Evolutionary conservation across 2,113 vertebrate species (phyloP), one percentile per base, ranked within the genome.

Genomic region (Cairina moschata): DNA sequence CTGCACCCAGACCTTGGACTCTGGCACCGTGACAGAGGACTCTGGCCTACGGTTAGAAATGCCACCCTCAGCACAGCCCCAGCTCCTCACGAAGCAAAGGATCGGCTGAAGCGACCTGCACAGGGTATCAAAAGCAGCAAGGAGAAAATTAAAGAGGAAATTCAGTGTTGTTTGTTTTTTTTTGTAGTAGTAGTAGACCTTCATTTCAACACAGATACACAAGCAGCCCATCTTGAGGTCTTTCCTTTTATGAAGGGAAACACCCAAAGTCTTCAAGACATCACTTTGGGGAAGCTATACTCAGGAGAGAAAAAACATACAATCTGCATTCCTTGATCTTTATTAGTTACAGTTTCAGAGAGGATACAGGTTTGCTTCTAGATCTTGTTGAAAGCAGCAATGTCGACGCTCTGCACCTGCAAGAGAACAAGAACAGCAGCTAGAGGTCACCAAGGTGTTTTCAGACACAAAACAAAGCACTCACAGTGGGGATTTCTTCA

Each of bases 371-470:
- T 91, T 62, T n/a, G 25, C 69, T 78, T 86, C 99, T 97, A 99
- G 98, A 99, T 99, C 98, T 99, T 99, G 97, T 99, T 99, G 98
- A 99, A 99, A 63, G 99, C 99, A 89, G 99, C 99, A 9, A 99
- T 99, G 95, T 99, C 99, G 0, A 99, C 98, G 7, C 99, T 99
- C 97, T 99, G 99, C 97, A 99, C 98, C 99, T 99, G 98, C 4
- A 98, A 96, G 5, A 40, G 60, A 92, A 78, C 78, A 42, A 54
- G 11, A 65, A 6, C 34, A 69, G n/a, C 44, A 50, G 32, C 5
- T 4, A 8, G 6, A 59, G 42, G 44, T 95, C 75, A 90, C 32
- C 28, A 6, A 36, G 32, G 22, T 6, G 10, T 14, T 26, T 62
- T 31, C 31, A 77, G 38, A 38, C 9, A 3, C 5, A 40, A 11